Evolutionary conservation across 2,797 vertebrate species (phyloP).

Genomic region (Gallirallus australis): DNA sequence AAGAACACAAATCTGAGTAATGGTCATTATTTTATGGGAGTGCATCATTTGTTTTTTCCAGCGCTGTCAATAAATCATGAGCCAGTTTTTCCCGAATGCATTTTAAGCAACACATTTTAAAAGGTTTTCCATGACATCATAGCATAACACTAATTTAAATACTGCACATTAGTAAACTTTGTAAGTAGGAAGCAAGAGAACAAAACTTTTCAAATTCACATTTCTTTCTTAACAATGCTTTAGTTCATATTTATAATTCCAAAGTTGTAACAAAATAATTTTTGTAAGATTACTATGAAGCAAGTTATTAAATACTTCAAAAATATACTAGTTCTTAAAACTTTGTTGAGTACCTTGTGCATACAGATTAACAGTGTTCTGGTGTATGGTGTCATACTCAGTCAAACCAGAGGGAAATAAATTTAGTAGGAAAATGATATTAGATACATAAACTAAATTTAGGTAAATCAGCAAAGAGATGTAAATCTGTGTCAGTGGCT

Average conservation of each 20-base stretch:
- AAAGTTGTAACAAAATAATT: not conserved
- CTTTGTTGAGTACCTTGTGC: not conserved
- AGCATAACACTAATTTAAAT: not conserved
- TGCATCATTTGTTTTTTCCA: not conserved
- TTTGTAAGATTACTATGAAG: not conserved
- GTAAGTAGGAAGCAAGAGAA: not conserved
- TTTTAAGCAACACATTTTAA: not conserved
- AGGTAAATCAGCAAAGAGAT: not conserved
- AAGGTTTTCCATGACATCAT: not conserved
- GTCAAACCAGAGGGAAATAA: not conserved
- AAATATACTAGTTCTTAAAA: not conserved
- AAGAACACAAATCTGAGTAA: not conserved
- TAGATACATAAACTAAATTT: not conserved
- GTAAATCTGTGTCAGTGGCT: not conserved
- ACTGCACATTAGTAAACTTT: rapidly evolving
- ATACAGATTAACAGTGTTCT: rapidly evolving
- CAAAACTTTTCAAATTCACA: not conserved
- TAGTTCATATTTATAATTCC: not conserved
- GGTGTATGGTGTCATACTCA: too few species aligned
- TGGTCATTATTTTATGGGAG: not conserved
- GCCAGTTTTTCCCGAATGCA: not conserved
- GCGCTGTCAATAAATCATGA: not conserved
- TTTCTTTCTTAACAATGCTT: not conserved
- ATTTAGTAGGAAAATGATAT: not conserved
- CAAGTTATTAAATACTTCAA: not conserved